Percentiles rank a stretch among this genome's conserved stretches.
Conservation (phyloP, 1,140 invertebrate species). For the Batillaria attramentaria region DNA sequence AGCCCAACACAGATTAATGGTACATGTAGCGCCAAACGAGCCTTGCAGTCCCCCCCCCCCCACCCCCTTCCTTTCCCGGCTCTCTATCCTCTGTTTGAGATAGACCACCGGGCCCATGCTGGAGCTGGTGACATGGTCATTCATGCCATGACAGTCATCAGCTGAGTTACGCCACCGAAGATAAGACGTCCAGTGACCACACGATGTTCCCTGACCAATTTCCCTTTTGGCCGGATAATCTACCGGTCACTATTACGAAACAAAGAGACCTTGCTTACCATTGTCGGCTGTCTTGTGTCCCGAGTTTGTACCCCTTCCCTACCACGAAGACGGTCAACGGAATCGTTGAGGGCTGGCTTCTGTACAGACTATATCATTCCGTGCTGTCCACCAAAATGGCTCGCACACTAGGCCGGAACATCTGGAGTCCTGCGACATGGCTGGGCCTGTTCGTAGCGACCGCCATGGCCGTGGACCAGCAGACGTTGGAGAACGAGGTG, state of each 20-base stretch:
- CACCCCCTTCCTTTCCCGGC: too few relatives aligned
- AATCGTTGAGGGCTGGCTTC: too few relatives aligned
- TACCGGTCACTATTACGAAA: too few relatives aligned
- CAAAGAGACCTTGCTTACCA: background rate
- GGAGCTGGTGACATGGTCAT: background rate
- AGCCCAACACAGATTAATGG: background rate
- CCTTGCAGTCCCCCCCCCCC: background rate
- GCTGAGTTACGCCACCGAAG: too few relatives aligned
- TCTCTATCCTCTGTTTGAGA: too few relatives aligned
- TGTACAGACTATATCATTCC: background rate
- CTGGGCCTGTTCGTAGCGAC: background rate
- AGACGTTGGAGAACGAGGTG: background rate
- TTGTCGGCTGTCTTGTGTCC: background rate
- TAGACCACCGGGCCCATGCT: too few relatives aligned
- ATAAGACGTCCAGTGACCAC: too few relatives aligned
- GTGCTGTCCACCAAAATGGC: background rate
- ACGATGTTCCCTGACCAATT: too few relatives aligned
- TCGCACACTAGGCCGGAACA: background rate
- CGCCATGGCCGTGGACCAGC: background rate
- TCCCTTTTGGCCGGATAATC: too few relatives aligned
- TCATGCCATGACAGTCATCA: background rate
- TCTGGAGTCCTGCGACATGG: background rate
- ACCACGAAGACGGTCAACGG: too few relatives aligned
- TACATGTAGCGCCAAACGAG: background rate
- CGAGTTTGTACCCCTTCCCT: too few relatives aligned